Percentiles rank a stretch among this genome's conserved stretches.
These are phyloP conservation scores for Harmothoe impar DNA, from an alignment of 2,888 invertebrate genomes.

Conservation along the genomic window DNA sequence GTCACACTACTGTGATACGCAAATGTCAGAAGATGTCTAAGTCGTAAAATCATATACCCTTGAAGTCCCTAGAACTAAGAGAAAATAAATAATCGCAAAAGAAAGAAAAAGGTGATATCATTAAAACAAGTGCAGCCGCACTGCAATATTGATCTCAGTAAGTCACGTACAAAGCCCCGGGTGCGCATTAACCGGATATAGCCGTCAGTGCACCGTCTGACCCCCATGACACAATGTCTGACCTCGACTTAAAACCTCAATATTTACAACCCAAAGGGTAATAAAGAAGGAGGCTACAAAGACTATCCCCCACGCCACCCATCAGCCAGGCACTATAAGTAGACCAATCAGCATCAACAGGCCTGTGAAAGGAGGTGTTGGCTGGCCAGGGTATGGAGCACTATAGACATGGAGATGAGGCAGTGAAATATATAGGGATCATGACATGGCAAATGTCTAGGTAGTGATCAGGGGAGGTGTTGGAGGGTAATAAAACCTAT, in stretches of 20 bases:
- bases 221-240: neutral
- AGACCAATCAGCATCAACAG: neutral
- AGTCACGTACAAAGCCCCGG: slow-evolving; percentile 7
- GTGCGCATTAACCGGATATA: slow-evolving; percentile 1
- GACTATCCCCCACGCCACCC: neutral
- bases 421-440: neutral
- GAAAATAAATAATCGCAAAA: neutral
- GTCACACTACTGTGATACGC: neutral
- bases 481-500: too few species aligned
- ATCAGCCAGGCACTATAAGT: neutral
- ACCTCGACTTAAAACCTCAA: neutral
- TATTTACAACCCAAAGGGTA: neutral
- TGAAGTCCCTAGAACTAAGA: neutral
- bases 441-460: too few species aligned
- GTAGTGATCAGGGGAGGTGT: too few species aligned
- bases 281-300: neutral
- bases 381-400: neutral
- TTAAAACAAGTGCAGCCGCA: too few species aligned
- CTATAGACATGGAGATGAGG: neutral
- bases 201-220: neutral
- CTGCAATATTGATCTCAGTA: neutral
- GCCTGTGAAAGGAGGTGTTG: neutral
- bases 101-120: neutral
- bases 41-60: neutral
- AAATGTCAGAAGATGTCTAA: too few species aligned